Base-by-base conservation (phyloP, 37 sponge, comb jelly and placozoan species). In the Eunapius fragilis region DNA sequence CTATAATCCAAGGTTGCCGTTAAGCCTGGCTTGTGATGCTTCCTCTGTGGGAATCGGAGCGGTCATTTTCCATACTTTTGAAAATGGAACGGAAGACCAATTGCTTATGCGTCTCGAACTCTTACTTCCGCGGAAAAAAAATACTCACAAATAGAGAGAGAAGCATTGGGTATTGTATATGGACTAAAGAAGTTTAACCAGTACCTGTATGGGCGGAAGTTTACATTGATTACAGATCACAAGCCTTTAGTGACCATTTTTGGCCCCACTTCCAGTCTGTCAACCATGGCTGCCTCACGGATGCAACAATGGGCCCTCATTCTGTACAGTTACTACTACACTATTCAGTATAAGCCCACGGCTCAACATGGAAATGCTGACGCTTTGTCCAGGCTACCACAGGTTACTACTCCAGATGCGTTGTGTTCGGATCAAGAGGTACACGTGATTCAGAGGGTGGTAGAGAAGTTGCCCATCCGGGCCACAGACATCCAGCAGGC, bases 121-220 rank as follows among this genome's bases (percentile, higher is more conserved):
- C 71, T 93, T 27, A 26, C 87, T 11, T 26, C 50, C 7, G 31
- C 70, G 24, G 93, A 93, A 71, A 23, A 67, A 2, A 93, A 89
- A 7, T 94, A 90, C 32, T 68, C 88, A 25, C 94, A 89, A 67
- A 84, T 90, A 0, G 94, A 89, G 33, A 77, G 72, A 27, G 87
- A 91, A n/a, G 87, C 84, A 2, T 47, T 91, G 3, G 75, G 48
- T 9, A 32, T 91, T 3, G 76, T 83, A 4, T 90, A 71, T 71
- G 87, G 88, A 22, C 71, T 94, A 0, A 76, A 80, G n/a, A 82
- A 78, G 23, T 87, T 93, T 34, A 88, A 93, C 72, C 37, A 70
- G 3, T 94, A 94, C 32, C 70, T 94, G 31, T 94, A 86, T 78
- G 95, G 89, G 2, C 48, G 94, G 27, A 58, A 84, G 0, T 94